Percentiles rank a stretch among this genome's conserved stretches.
These are phyloP conservation scores for Darevskia mixta DNA, from an alignment of 2,797 vertebrate species.

Conservation along the genomic window DNA sequence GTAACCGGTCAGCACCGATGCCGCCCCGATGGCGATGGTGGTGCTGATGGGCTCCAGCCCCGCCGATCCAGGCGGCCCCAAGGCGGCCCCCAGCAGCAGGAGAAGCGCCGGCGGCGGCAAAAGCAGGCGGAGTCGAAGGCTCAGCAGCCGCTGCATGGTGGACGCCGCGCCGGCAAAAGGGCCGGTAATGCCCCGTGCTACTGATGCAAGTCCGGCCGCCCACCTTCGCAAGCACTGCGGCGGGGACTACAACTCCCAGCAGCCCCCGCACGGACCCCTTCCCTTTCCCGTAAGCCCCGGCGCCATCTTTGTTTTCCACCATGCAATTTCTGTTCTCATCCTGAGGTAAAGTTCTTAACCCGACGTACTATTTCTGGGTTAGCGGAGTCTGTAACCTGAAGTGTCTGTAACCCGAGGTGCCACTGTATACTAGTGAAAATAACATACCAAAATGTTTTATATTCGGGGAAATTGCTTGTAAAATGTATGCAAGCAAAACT, in stretches of 20 bases:
- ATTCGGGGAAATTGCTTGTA: too few species aligned
- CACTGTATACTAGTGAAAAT: too few species aligned
- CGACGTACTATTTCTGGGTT: too few species aligned
- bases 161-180: background rate
- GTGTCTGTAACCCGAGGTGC: too few species aligned
- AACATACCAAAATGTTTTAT: too few species aligned
- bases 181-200: background rate
- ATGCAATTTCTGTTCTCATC: too few species aligned
- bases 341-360: too few species aligned
- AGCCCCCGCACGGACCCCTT: background rate
- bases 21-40: constrained; percentile 87
- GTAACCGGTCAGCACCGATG: constrained; percentile 86
- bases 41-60: constrained; percentile 89
- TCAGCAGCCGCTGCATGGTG: rapidly evolving
- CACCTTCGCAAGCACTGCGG: background rate
- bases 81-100: constrained; percentile 1
- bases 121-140: background rate
- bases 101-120: background rate
- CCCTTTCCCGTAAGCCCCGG: rapidly evolving
- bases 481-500: too few species aligned
- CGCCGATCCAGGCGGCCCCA: constrained; percentile 43
- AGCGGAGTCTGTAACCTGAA: too few species aligned
- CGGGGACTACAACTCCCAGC: background rate
- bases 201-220: background rate
- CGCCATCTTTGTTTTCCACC: constrained; percentile 10